Evolutionary conservation across 2,113 vertebrate genomes (phyloP), one percentile per base, ranked within the genome.

Genomic region (Numida meleagris): DNA sequence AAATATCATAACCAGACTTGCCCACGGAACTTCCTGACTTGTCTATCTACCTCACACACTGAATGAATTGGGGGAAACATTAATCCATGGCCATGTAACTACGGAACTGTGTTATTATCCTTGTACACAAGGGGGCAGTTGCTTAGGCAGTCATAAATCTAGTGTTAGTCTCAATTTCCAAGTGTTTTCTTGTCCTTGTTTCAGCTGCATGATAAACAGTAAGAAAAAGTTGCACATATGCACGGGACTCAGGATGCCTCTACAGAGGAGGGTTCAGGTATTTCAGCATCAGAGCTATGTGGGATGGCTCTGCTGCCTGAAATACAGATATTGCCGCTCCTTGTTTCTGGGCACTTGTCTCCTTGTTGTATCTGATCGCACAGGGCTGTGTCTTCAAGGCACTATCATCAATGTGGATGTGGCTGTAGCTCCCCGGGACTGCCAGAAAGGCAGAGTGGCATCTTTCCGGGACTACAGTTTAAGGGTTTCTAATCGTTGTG

Each of bases 91-190:
- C n/a, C 29, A 0, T 11, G 21, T 59, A 86, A 2, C 38, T 61
- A 1, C 11, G n/a, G 50, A 68, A 50, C 57, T 95, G 88, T 84
- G 57, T 61, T 95, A 43, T 75, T 75, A 12, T 53, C 6, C 34
- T 79, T 68, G 86, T 33, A 88, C 95, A 94, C 93, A 93, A 96
- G 94, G 68, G 93, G 93, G 94, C 94, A 71, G 72, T 67, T 89
- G 5, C 10, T 9, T 59, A 80, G 63, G 65, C 63, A 80, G 59
- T 36, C 15, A 14, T 67, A 40, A 87, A 91, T 85, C 51, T 83
- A 16, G 0, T 7, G 0, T 66, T 80, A 53, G 51, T 65, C 79
- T 34, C 34, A 71, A 6, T 40, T 31, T 55, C 12, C 31, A 13
- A n/a, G 67, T 38, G 62, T 76, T 65, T 45, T 74, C 62, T 78